Conservation (phyloP, 2,888 invertebrate genomes). For the Euplagia quadripunctaria region DNA sequence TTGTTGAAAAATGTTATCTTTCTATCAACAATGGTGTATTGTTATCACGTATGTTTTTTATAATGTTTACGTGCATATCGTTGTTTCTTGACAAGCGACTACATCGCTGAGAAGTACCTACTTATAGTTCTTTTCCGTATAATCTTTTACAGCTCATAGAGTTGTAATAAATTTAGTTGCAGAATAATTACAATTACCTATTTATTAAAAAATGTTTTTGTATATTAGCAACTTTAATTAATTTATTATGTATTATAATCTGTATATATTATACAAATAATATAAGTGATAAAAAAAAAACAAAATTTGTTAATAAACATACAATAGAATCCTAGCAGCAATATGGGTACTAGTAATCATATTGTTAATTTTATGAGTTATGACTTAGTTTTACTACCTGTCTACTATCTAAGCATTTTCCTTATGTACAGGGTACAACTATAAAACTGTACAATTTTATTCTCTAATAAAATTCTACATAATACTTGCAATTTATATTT, state of each 20-base stretch:
- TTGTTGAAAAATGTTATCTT: constrained; percentile 45
- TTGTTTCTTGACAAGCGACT: constrained; percentile 29
- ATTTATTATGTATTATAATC: too few species aligned
- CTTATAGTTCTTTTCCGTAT: not conserved
- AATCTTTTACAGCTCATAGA: not conserved
- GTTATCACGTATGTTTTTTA: constrained; percentile 57
- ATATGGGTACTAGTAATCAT: not conserved
- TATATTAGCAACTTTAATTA: not conserved
- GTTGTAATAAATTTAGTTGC: not conserved
- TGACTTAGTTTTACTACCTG: not conserved
- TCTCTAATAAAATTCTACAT: too few species aligned
- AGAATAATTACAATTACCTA: not conserved
- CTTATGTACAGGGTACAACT: not conserved
- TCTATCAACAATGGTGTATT: constrained; percentile 66
- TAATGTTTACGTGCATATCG: constrained; percentile 72
- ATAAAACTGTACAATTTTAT: too few species aligned
- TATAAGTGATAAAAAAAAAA: too few species aligned
- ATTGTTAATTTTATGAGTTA: not conserved
- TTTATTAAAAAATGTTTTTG: not conserved
- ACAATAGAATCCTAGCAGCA: too few species aligned
- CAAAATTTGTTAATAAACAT: too few species aligned
- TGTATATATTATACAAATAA: not conserved
- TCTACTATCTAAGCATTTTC: not conserved
- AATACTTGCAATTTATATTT: too few species aligned
- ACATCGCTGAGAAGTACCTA: constrained; percentile 22